Percentiles rank a stretch among this genome's conserved stretches.
Evolutionary conservation across 2,797 vertebrate genomes (phyloP).

Genomic region (Cryptoblepharus egeriae): DNA sequence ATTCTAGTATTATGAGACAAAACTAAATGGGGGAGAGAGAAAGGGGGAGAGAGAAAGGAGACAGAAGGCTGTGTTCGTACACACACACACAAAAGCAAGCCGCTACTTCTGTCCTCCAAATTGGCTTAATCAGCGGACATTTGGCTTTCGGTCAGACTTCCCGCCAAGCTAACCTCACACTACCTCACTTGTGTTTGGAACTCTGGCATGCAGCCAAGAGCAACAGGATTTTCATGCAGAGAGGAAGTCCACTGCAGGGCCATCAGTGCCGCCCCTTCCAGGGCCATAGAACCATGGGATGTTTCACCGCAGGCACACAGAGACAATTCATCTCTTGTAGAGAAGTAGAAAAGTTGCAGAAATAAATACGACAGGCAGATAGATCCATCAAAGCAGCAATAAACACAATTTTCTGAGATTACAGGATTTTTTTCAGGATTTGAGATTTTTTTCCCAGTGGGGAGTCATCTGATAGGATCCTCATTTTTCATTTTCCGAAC

Average conservation of each 20-base stretch:
- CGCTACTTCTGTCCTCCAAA: slow-evolving; percentile 51
- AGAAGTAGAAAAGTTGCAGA: not conserved
- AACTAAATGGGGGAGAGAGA: not conserved
- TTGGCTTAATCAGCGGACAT: slow-evolving; percentile 26
- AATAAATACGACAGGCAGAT: rapidly evolving
- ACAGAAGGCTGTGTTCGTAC: not conserved
- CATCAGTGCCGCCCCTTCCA: not conserved
- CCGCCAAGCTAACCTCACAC: slow-evolving; percentile 66
- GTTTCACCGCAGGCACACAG: slow-evolving; percentile 31
- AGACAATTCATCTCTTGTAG: slow-evolving; percentile 41
- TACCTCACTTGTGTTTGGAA: slow-evolving; percentile 60
- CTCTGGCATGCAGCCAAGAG: slow-evolving; percentile 58
- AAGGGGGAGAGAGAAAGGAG: not conserved
- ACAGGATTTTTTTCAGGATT: no score
- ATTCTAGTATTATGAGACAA: no score
- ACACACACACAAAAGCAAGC: not conserved
- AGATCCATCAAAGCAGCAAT: not conserved
- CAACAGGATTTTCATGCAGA: slow-evolving; percentile 58
- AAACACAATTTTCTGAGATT: no score
- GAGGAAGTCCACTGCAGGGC: slow-evolving; percentile 58
- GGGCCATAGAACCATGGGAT: slow-evolving; percentile 37
- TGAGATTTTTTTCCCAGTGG: no score
- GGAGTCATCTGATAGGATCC: not conserved
- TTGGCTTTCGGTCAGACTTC: slow-evolving; percentile 40
- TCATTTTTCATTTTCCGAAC: no score